These are phyloP conservation scores for Apodemia zela DNA, from an alignment of 2,888 invertebrate genomes.

Conservation along the genomic window DNA sequence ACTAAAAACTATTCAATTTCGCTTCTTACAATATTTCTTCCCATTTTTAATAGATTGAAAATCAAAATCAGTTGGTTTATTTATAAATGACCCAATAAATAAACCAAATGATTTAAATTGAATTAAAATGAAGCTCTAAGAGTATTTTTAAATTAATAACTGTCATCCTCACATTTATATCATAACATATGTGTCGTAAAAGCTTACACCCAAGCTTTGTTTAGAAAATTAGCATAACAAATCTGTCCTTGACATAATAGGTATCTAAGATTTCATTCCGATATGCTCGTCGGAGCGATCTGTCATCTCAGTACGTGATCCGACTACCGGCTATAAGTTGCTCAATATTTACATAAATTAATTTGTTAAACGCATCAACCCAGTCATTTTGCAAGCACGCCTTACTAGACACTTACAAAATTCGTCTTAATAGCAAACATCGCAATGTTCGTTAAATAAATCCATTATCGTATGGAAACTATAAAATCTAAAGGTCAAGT, in stretches of 20 bases:
- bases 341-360: conserved; percentile 56
- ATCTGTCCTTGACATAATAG: conserved; percentile 5
- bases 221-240: conserved; percentile 9
- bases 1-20: no score
- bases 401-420: conserved; percentile 44
- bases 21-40: no score
- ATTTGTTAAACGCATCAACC: conserved; percentile 46
- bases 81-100: no score
- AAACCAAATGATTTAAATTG: no score
- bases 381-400: conserved; percentile 24
- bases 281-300: conserved; percentile 19
- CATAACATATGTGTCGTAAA: neutral
- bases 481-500: neutral
- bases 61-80: no score
- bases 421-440: conserved; percentile 38
- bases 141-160: neutral
- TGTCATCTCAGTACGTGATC: conserved; percentile 27
- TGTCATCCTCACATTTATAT: neutral
- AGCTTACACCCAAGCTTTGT: conserved; percentile 3
- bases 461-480: conserved; percentile 8
- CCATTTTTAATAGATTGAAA: no score
- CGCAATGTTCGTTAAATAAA: conserved; percentile 10
- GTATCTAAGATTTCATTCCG: neutral
- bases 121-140: no score
- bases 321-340: conserved; percentile 35